These are phyloP conservation scores for Sylvia borin DNA, from an alignment of 2,797 vertebrate species.

Conservation along the genomic window DNA sequence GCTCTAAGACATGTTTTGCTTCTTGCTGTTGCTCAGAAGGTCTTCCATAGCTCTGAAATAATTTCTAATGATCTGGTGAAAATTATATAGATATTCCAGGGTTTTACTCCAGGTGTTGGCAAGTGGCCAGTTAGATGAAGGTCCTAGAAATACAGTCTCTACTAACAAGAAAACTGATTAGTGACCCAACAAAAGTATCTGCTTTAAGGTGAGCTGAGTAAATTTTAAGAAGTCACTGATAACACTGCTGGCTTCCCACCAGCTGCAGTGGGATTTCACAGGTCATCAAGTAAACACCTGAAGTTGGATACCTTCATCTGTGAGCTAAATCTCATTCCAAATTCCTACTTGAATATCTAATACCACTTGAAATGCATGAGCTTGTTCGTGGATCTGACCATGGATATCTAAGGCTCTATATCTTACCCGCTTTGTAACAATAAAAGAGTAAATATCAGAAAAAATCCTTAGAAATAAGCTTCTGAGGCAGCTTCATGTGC, in stretches of 20 bases:
- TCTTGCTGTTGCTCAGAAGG: background rate
- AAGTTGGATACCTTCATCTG: background rate
- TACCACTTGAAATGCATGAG: slow-evolving; percentile 32
- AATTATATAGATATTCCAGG: background rate
- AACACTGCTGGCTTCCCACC: background rate
- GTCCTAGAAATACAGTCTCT: background rate
- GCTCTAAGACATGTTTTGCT: background rate
- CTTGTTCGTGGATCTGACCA: background rate
- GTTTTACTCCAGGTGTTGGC: background rate
- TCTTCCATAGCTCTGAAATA: background rate
- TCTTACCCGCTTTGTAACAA: background rate
- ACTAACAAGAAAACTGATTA: background rate
- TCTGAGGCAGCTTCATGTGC: slow-evolving; percentile 17
- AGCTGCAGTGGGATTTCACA: background rate
- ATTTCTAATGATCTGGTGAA: background rate
- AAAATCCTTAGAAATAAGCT: slow-evolving; percentile 33
- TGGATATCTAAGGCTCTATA: background rate
- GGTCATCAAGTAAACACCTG: background rate
- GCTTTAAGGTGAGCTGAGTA: background rate
- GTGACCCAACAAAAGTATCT: background rate
- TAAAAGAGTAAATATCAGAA: slow-evolving; percentile 28
- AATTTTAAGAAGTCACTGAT: background rate
- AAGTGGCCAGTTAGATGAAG: background rate
- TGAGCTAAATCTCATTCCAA: slow-evolving; percentile 5
- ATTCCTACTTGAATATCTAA: slow-evolving; percentile 32